phyloP scores from a whole-genome alignment of 2,113 vertebrate genomes.

The Antennarius striatus region DNA sequence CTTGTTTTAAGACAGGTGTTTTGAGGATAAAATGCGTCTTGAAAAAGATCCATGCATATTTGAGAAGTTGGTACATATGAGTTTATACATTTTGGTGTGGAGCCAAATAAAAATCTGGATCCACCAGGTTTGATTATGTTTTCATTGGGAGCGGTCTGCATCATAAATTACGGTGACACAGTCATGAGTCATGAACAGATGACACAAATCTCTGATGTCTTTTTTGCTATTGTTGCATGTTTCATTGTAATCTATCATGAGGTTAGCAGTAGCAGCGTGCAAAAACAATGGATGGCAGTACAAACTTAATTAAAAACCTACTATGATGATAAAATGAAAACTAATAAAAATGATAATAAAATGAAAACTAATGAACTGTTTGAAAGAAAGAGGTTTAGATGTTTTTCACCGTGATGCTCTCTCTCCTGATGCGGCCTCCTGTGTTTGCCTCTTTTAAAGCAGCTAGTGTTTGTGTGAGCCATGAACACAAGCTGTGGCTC shows the following conservation, averaged over 20 bases:
- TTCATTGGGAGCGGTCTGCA: too few species aligned
- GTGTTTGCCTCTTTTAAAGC: conserved; percentile 31
- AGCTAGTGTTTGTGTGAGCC: conserved; percentile 23
- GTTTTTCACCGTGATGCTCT: not conserved
- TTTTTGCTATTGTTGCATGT: not conserved
- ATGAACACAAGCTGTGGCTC: conserved; percentile 33
- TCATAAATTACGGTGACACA: too few species aligned
- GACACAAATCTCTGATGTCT: too few species aligned
- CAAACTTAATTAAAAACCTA: not conserved
- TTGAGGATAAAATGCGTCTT: too few species aligned
- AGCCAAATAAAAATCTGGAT: too few species aligned
- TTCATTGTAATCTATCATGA: not conserved
- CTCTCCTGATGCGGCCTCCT: not conserved
- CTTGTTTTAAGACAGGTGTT: too few species aligned
- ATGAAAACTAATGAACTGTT: conserved; percentile 2
- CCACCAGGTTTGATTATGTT: too few species aligned
- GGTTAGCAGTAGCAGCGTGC: conserved; percentile 4
- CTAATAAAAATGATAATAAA: not conserved
- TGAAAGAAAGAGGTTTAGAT: not conserved
- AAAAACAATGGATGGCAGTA: not conserved
- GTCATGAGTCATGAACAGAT: too few species aligned
- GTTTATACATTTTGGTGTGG: too few species aligned
- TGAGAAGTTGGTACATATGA: too few species aligned
- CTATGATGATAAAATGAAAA: conserved; percentile 1
- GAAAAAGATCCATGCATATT: too few species aligned